phyloP scores from a whole-genome alignment of 2,113 vertebrate genomes.

The Condylura cristata region DNA sequence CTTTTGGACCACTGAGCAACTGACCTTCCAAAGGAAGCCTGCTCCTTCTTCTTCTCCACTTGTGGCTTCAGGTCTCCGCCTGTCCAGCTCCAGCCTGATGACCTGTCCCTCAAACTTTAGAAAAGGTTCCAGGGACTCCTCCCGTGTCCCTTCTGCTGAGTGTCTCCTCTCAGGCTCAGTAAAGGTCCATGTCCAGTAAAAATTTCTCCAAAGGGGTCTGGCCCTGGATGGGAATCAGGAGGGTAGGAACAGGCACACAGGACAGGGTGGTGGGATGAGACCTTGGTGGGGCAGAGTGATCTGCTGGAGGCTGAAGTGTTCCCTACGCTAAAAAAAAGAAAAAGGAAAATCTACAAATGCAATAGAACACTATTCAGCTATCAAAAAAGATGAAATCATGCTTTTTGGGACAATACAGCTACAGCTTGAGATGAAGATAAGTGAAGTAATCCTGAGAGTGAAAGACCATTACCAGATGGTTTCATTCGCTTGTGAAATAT shows the following conservation, averaged over 20 bases:
- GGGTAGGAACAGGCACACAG: neutral
- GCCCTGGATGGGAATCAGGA: neutral
- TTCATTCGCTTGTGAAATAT: too few species aligned
- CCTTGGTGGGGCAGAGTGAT: neutral
- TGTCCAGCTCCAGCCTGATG: neutral
- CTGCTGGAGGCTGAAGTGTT: neutral
- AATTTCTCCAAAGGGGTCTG: neutral
- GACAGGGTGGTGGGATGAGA: neutral
- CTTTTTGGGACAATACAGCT: too few species aligned
- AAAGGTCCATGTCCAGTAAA: neutral
- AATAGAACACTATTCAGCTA: too few species aligned
- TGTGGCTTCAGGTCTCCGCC: neutral
- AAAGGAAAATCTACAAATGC: too few species aligned
- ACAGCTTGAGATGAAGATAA: too few species aligned
- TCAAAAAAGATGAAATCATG: too few species aligned
- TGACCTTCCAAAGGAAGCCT: neutral
- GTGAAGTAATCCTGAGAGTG: too few species aligned
- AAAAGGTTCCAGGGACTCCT: neutral
- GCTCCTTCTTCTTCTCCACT: neutral
- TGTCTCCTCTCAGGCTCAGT: neutral
- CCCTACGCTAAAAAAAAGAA: neutral
- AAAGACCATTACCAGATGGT: too few species aligned
- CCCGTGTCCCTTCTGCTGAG: neutral
- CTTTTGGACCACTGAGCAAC: neutral
- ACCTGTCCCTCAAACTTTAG: neutral